These are phyloP conservation scores for Drosophila carrolli DNA, from an alignment of 1,140 invertebrate genomes.

Conservation along the genomic window DNA sequence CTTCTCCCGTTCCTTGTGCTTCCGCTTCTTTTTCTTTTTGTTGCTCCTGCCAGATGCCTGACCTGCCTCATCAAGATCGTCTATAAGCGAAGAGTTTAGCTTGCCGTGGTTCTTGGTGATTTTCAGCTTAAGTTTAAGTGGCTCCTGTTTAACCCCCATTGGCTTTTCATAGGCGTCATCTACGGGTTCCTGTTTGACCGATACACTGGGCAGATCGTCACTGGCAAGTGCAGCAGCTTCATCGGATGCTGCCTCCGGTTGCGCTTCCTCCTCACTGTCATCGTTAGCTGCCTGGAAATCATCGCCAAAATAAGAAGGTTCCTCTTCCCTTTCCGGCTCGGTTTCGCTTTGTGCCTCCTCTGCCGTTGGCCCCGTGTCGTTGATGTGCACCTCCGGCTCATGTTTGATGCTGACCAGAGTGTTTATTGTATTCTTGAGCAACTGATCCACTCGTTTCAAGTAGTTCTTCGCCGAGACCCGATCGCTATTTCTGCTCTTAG, in stretches of 20 bases:
- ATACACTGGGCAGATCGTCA: conserved; percentile 8
- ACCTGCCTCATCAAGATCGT: conserved; percentile 55
- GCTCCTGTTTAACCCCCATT: conserved; percentile 56
- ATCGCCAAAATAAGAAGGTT: conserved; percentile 14
- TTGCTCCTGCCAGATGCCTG: conserved; percentile 35
- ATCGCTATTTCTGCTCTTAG: conserved; percentile 42
- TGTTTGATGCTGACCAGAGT: conserved; percentile 81
- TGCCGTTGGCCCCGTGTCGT: conserved; percentile 40
- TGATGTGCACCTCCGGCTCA: conserved; percentile 76
- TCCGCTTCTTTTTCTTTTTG: conserved; percentile 81
- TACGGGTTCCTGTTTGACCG: conserved; percentile 50
- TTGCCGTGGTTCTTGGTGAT: conserved; percentile 81
- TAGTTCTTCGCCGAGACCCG: conserved; percentile 72
- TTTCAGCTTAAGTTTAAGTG: conserved; percentile 73
- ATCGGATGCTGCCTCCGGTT: background rate
- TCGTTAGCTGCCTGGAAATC: conserved; percentile 54
- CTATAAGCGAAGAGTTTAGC: conserved; percentile 76
- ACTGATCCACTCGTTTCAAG: conserved; percentile 75
- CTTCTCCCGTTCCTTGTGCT: conserved; percentile 59
- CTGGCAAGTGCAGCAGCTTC: background rate
- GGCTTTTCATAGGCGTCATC: conserved; percentile 42
- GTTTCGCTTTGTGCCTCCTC: conserved; percentile 33
- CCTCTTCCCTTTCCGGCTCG: conserved; percentile 19
- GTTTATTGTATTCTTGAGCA: conserved; percentile 75
- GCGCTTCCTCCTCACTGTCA: conserved; percentile 56